Conservation (phyloP, 2,888 invertebrate species). For the Scaptomyza polygonia region DNA sequence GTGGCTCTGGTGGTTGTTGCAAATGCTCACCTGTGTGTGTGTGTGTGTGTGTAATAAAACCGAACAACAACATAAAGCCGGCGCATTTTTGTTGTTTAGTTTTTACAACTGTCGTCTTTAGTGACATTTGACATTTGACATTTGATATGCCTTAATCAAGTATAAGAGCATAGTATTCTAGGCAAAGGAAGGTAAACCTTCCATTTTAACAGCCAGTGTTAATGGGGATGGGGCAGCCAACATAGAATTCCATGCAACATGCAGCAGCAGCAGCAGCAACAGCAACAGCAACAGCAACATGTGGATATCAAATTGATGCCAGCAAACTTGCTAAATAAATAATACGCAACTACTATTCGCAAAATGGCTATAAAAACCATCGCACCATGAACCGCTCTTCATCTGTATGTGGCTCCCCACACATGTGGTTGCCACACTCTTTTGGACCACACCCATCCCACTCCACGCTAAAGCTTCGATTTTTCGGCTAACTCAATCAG, state of each 20-base stretch:
- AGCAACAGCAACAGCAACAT: constrained; percentile 61
- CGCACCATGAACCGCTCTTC: not conserved
- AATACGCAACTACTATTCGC: constrained; percentile 37
- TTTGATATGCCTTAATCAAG: constrained; percentile 79
- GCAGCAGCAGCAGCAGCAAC: constrained; percentile 40
- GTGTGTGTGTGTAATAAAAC: constrained; percentile 47
- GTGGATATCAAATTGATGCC: constrained; percentile 65
- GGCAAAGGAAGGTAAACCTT: constrained; percentile 44
- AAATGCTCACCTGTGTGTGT: constrained; percentile 29
- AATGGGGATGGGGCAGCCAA: constrained; percentile 12
- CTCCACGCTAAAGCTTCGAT: constrained; percentile 22
- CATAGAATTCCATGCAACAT: constrained; percentile 54
- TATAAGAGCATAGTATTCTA: constrained; percentile 70
- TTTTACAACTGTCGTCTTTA: constrained; percentile 69
- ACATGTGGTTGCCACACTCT: not conserved
- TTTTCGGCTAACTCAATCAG: constrained; percentile 51
- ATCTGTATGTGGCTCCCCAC: not conserved
- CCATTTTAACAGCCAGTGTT: constrained; percentile 3
- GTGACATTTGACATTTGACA: constrained; percentile 78
- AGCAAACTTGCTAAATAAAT: constrained; percentile 52
- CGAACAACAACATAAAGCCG: constrained; percentile 18
- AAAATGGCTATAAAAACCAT: constrained; percentile 9
- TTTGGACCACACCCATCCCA: not conserved
- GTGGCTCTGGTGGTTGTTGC: constrained; percentile 32
- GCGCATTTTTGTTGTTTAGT: constrained; percentile 50